These are phyloP conservation scores for Hormiphora californensis DNA, from an alignment of 37 sponge, comb jelly and placozoan species.

Conservation along the genomic window DNA sequence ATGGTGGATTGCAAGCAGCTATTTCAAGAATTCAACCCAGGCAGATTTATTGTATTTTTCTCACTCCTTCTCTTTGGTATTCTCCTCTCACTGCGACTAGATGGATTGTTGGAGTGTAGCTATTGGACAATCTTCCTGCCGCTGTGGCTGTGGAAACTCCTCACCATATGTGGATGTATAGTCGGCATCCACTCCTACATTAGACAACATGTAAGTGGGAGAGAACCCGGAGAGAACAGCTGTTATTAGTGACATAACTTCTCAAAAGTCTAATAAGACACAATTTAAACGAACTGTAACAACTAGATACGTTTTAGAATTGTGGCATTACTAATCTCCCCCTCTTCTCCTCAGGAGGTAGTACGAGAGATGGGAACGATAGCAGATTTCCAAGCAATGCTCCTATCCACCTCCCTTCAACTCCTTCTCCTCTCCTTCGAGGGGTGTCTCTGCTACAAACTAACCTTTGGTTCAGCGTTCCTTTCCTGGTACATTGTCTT, in stretches of 20 bases:
- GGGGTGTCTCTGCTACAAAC: slow-evolving; percentile 43
- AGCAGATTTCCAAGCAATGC: slow-evolving; percentile 48
- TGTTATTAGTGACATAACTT: too few relatives aligned
- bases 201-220: neutral
- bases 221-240: too few relatives aligned
- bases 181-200: slow-evolving; percentile 28
- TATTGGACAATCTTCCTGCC: slow-evolving; percentile 24
- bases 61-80: slow-evolving; percentile 45
- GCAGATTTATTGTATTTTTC: slow-evolving; percentile 17
- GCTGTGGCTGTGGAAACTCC: slow-evolving; percentile 25
- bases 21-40: slow-evolving; percentile 40
- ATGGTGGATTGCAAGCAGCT: slow-evolving; percentile 55
- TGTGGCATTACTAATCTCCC: neutral
- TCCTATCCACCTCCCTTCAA: slow-evolving; percentile 47
- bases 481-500: slow-evolving; percentile 38
- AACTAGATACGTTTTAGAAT: neutral
- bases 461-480: neutral
- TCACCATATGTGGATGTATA: slow-evolving; percentile 7
- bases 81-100: slow-evolving; percentile 30
- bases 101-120: slow-evolving; percentile 4
- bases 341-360: slow-evolving; percentile 11
- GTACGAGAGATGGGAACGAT: slow-evolving; percentile 43
- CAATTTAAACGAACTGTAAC: too few relatives aligned
- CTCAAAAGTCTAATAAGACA: too few relatives aligned
- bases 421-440: slow-evolving; percentile 49